These are phyloP conservation scores for Hestina assimilis DNA, from an alignment of 1,140 invertebrate species.

Conservation along the genomic window DNA sequence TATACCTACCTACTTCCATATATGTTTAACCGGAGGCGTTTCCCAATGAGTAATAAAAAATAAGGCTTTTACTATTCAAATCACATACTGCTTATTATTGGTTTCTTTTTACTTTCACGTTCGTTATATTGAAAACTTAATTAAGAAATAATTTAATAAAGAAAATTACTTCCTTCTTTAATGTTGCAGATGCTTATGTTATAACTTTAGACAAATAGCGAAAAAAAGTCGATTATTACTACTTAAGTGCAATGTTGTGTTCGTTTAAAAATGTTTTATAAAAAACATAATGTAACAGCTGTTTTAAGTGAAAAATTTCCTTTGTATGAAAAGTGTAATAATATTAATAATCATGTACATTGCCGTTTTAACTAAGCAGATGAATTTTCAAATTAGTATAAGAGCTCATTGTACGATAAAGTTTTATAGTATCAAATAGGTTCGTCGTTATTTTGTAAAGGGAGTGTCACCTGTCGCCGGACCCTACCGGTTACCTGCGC, in stretches of 20 bases:
- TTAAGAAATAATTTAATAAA: neutral
- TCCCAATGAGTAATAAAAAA: neutral
- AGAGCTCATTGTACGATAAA: neutral
- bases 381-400: neutral
- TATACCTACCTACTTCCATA: neutral
- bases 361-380: neutral
- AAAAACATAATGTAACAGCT: neutral
- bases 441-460: neutral
- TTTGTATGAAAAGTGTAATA: neutral
- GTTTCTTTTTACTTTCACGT: neutral
- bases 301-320: neutral
- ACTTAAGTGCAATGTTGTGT: neutral
- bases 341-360: neutral
- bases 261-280: neutral
- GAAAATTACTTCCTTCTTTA: neutral
- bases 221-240: neutral
- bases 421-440: neutral
- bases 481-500: constrained; percentile 16
- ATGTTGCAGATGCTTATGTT: neutral
- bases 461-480: constrained; percentile 9
- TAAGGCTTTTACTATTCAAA: neutral
- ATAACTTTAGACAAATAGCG: neutral
- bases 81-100: neutral
- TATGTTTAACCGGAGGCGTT: neutral
- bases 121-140: neutral